Percentiles rank a stretch among this genome's conserved stretches.
phyloP scores from a whole-genome alignment of 2,113 vertebrate genomes.

The Athene noctua region DNA sequence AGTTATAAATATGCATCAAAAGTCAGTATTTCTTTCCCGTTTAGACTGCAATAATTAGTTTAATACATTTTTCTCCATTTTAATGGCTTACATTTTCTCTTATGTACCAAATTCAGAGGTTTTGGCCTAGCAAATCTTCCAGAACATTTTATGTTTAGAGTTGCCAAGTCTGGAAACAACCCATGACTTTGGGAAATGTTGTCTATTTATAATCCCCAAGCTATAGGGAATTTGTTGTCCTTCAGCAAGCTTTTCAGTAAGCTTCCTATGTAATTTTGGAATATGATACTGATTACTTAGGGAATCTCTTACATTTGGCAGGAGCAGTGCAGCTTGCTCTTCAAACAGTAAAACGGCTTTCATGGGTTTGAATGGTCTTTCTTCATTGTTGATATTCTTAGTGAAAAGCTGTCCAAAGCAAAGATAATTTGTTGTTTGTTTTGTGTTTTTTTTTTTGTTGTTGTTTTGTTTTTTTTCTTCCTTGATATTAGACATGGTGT shows the following conservation, averaged over 20 bases:
- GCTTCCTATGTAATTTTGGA: not conserved
- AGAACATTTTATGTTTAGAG: not conserved
- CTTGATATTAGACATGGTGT: not conserved
- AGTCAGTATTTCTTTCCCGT: not conserved
- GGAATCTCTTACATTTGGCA: not conserved
- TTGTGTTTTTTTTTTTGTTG: not conserved
- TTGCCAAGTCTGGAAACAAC: not conserved
- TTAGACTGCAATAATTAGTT: not conserved
- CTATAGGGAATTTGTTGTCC: not conserved
- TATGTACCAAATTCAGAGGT: not conserved
- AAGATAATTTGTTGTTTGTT: not conserved
- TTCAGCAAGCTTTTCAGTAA: conserved; percentile 4
- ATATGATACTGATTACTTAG: not conserved
- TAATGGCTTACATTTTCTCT: not conserved
- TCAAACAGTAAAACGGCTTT: not conserved
- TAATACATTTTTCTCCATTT: not conserved
- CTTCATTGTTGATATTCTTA: not conserved
- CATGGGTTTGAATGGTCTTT: not conserved
- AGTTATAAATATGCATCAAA: not conserved
- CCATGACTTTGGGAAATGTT: not conserved
- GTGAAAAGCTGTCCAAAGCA: not conserved
- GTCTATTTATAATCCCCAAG: not conserved
- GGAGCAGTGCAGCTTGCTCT: not conserved
- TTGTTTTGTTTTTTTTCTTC: not conserved
- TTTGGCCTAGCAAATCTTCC: not conserved